These are phyloP conservation scores for Alligator mississippiensis DNA, from an alignment of 2,113 vertebrate species.

Conservation along the genomic window DNA sequence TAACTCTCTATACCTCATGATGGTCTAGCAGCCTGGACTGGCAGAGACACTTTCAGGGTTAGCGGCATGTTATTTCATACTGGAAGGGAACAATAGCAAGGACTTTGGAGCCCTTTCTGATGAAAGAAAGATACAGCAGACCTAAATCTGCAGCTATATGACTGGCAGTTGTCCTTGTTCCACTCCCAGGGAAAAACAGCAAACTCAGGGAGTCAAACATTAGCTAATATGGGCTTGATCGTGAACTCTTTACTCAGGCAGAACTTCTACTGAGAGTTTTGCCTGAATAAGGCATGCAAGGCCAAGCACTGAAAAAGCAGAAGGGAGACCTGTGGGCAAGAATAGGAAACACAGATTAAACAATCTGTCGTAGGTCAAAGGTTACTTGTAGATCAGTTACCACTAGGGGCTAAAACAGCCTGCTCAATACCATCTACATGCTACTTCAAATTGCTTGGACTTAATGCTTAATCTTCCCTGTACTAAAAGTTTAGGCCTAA, in stretches of 20 bases:
- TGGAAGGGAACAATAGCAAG: background rate
- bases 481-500: background rate
- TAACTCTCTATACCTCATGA: background rate
- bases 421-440: background rate
- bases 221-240: background rate
- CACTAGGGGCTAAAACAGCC: constrained; percentile 7
- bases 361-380: constrained; percentile 55
- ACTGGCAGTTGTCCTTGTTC: background rate
- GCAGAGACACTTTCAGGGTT: background rate
- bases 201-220: background rate
- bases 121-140: background rate
- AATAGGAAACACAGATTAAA: constrained; percentile 64
- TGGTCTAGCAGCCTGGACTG: background rate
- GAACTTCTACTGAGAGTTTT: background rate
- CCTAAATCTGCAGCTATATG: background rate
- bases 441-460: background rate
- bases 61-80: background rate
- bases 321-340: constrained; percentile 44
- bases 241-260: accelerated
- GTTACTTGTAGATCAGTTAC: constrained; percentile 57
- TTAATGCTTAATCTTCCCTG: background rate
- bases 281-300: background rate
- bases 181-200: background rate
- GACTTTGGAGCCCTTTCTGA: background rate
- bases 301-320: constrained; percentile 30